phyloP scores from a whole-genome alignment of 2,113 vertebrate genomes.

The Micronycteris hirsuta region DNA sequence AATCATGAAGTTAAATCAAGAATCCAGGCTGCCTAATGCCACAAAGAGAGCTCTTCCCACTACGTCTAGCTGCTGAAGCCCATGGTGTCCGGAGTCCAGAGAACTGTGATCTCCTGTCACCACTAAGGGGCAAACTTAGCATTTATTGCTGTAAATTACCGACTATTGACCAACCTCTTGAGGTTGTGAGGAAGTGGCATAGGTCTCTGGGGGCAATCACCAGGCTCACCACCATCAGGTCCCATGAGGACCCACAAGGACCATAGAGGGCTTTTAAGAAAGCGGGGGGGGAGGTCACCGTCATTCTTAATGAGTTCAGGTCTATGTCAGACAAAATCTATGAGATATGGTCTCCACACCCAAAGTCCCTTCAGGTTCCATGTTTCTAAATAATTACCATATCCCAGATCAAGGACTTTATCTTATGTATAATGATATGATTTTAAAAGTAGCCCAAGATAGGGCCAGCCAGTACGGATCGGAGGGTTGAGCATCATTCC shows the following conservation, averaged over 20 bases:
- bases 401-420: not conserved
- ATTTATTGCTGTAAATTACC: not conserved
- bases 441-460: not conserved
- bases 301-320: not conserved
- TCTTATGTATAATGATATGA: not conserved
- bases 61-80: not conserved
- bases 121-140: not conserved
- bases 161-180: not conserved
- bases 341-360: not conserved
- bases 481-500: too few relatives aligned
- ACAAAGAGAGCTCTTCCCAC: not conserved
- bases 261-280: not conserved
- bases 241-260: not conserved
- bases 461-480: too few relatives aligned
- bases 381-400: not conserved
- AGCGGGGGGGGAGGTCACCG: not conserved
- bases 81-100: not conserved
- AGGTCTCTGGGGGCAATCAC: not conserved
- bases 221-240: rapidly evolving
- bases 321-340: not conserved
- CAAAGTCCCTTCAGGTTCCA: not conserved
- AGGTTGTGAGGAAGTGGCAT: not conserved
- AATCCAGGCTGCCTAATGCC: not conserved
- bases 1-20: not conserved
- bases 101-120: not conserved